Conservation (phyloP, 2,888 invertebrate species). For the Kryphioiulus occultus region DNA sequence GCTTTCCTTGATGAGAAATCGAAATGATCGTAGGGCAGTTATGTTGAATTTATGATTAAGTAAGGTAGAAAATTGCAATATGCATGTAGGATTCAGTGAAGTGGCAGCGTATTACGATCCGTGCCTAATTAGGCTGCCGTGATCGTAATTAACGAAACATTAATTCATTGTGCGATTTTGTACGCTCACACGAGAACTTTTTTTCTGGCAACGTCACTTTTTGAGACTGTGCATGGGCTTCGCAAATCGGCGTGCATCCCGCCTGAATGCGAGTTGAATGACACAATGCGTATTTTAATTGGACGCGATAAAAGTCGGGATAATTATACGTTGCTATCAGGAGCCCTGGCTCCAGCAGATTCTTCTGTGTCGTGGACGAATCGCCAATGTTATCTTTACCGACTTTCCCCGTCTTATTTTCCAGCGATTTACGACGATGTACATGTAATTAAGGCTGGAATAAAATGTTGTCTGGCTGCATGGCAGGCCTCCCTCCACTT, state of each 20-base stretch:
- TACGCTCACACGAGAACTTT: neutral
- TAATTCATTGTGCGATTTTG: slow-evolving; percentile 1
- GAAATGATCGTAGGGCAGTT: too few species aligned
- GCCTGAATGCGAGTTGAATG: neutral
- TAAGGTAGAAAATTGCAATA: neutral
- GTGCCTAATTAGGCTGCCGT: neutral
- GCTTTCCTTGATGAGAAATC: too few species aligned
- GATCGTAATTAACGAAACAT: neutral
- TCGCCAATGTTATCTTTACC: neutral
- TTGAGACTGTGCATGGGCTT: neutral
- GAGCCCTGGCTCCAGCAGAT: neutral
- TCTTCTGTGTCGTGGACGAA: neutral
- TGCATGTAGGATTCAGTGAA: neutral
- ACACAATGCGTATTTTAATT: neutral
- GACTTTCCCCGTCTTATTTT: neutral
- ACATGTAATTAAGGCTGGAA: neutral
- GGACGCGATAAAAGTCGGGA: neutral
- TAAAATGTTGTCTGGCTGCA: slow-evolving; percentile 15
- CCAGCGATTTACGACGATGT: neutral
- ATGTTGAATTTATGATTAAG: neutral
- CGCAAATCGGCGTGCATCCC: neutral
- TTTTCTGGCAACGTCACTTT: neutral
- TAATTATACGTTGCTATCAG: slow-evolving; percentile 10
- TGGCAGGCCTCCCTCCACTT: neutral
- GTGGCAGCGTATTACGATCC: neutral